Conservation (phyloP, 1,140 invertebrate genomes). For the Pomacea maculata region DNA sequence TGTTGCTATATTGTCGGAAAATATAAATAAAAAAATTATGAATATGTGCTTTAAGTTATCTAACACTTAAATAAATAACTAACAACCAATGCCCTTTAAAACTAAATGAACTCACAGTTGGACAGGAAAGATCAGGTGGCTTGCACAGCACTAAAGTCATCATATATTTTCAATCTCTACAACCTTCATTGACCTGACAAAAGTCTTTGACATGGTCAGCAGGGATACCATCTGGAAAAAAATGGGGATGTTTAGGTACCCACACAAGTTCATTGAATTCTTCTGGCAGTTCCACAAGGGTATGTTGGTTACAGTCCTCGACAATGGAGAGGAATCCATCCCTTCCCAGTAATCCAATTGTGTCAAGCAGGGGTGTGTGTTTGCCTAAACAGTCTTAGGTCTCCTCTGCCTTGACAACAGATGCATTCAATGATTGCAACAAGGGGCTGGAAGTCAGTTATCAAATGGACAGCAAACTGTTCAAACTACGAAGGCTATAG, state of each 20-base stretch:
- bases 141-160: too few relatives aligned
- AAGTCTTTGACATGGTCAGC: conserved; percentile 43
- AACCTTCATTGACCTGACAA: conserved; percentile 36
- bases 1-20: too few relatives aligned
- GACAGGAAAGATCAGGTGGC: too few relatives aligned
- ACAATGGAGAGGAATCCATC: conserved; percentile 15
- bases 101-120: too few relatives aligned
- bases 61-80: too few relatives aligned
- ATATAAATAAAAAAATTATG: too few relatives aligned
- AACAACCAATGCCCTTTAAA: too few relatives aligned
- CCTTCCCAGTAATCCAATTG: conserved; percentile 26
- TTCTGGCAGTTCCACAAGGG: conserved; percentile 25
- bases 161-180: too few relatives aligned
- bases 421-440: background rate
- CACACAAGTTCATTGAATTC: conserved; percentile 19
- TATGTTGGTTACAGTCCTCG: conserved; percentile 20
- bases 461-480: background rate
- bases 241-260: conserved; percentile 31
- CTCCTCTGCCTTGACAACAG: background rate
- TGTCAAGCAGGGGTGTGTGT: conserved; percentile 21
- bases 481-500: background rate
- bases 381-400: background rate
- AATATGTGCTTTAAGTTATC: too few relatives aligned
- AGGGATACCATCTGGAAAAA: conserved; percentile 33
- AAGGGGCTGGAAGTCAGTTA: background rate